phyloP scores from a whole-genome alignment of 2,113 vertebrate species.

The Podilymbus podiceps region DNA sequence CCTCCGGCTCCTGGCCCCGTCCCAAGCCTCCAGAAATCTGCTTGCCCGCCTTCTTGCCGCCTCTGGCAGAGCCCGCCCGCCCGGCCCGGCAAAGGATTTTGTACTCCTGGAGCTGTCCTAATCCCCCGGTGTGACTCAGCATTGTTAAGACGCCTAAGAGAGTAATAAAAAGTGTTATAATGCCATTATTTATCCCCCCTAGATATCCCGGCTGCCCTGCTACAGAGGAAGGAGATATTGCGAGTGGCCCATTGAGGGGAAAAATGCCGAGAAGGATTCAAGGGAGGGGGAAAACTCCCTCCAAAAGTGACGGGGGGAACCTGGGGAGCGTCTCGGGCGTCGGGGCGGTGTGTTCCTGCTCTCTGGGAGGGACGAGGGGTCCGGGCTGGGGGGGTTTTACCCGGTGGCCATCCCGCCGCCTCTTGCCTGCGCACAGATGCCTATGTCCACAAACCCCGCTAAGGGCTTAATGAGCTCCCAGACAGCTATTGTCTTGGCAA shows the following conservation, averaged over 20 bases:
- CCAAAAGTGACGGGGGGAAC: neutral
- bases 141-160: neutral
- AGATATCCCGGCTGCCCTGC: neutral
- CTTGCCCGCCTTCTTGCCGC: neutral
- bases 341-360: fast-evolving
- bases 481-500: conserved; percentile 47
- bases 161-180: neutral
- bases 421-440: neutral
- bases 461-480: conserved; percentile 35
- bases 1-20: neutral
- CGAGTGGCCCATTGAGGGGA: fast-evolving
- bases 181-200: neutral
- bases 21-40: neutral
- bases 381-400: neutral
- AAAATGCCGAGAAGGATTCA: neutral
- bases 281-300: neutral
- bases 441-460: neutral
- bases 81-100: neutral
- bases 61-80: neutral
- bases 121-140: neutral
- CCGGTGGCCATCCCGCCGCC: neutral
- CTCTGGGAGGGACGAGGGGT: neutral
- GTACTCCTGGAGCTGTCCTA: neutral
- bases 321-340: neutral
- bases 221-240: neutral